Percentiles rank a stretch among this genome's conserved stretches.
phyloP scores from a whole-genome alignment of 2,797 vertebrate species.

The Eulemur coronatus region DNA sequence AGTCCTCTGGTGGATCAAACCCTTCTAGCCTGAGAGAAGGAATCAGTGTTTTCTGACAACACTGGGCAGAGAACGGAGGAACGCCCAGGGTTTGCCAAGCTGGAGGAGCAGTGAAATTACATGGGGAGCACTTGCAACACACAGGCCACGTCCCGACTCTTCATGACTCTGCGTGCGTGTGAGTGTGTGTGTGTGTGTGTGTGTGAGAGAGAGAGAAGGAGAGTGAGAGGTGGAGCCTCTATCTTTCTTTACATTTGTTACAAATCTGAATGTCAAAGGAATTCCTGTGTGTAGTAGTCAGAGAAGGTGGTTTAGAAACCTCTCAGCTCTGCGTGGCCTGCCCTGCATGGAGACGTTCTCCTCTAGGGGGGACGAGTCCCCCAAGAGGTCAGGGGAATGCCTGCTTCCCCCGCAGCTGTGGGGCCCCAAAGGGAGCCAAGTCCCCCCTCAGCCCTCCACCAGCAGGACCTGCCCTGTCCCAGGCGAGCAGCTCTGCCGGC shows the following conservation, averaged over 20 bases:
- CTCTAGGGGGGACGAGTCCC: neutral
- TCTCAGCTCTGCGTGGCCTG: neutral
- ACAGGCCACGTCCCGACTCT: neutral
- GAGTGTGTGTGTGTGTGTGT: no score
- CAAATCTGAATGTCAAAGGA: constrained; percentile 10
- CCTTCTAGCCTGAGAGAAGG: neutral
- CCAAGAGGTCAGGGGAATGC: neutral
- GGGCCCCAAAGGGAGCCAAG: neutral
- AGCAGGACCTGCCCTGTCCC: neutral
- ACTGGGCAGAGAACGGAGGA: neutral
- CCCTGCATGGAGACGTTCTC: neutral
- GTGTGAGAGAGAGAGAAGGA: neutral
- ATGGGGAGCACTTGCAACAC: neutral
- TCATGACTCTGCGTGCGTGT: neutral
- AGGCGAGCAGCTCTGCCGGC: neutral
- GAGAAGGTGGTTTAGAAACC: neutral
- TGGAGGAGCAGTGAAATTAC: neutral
- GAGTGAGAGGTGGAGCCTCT: neutral
- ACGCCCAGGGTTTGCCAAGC: neutral
- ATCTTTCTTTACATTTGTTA: neutral
- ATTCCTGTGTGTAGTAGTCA: neutral
- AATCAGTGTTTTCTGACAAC: neutral
- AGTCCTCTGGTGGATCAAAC: neutral
- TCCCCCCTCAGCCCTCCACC: neutral
- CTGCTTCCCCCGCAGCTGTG: neutral